Conservation (phyloP, 2,888 invertebrate genomes). For the Aphidius colemani region DNA sequence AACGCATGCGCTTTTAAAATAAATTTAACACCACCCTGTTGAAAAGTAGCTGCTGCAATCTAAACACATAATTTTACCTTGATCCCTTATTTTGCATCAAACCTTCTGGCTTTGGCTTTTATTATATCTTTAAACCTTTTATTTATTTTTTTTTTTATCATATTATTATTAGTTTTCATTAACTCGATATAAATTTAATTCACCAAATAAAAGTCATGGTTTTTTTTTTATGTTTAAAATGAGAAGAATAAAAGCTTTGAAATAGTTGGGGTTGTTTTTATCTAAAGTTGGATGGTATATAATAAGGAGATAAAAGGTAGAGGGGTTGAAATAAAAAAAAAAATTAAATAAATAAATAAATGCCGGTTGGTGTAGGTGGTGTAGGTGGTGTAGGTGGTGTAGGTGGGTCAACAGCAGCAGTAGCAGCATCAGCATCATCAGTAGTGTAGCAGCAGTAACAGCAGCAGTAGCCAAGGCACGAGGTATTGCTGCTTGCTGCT, state of each 20-base stretch:
- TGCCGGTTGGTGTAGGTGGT: too few relatives aligned
- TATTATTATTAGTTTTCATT: background rate
- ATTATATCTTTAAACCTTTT: background rate
- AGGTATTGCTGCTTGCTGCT: background rate
- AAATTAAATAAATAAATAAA: too few relatives aligned
- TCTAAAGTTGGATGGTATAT: too few relatives aligned
- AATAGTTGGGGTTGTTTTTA: background rate
- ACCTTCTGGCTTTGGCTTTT: background rate
- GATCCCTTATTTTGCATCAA: constrained; percentile 9
- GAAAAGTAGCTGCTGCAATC: constrained; percentile 52
- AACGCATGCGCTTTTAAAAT: constrained; percentile 44
- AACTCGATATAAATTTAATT: background rate
- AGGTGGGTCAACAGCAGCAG: too few relatives aligned
- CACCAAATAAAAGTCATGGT: background rate
- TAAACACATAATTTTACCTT: constrained; percentile 51
- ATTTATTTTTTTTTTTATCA: background rate
- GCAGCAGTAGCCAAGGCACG: too few relatives aligned
- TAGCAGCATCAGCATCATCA: too few relatives aligned
- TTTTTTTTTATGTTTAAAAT: background rate
- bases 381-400: too few relatives aligned
- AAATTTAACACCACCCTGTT: constrained; percentile 53
- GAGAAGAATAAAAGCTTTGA: background rate
- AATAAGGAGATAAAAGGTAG: too few relatives aligned
- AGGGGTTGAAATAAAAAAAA: too few relatives aligned
- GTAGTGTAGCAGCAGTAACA: too few relatives aligned